A percentile compares a stretch with the other conserved stretches of the same genome.
phyloP scores from a whole-genome alignment of 2,888 invertebrate genomes.

The Zele albiditarsus region DNA sequence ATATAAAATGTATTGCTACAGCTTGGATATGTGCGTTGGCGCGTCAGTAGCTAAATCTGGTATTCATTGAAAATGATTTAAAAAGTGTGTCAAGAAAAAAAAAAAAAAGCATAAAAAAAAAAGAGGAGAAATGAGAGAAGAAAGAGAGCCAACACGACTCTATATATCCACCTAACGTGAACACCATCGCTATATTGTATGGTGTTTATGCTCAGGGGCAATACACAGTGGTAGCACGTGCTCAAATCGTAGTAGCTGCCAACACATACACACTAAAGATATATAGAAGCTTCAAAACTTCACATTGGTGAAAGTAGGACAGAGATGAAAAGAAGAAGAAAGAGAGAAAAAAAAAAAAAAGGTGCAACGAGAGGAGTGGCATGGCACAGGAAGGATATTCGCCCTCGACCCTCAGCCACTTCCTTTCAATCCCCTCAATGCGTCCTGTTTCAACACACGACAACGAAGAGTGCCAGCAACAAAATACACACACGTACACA shows the following conservation, averaged over 20 bases:
- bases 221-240: slow-evolving; percentile 65
- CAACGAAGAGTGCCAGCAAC: neutral
- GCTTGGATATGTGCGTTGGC: neutral
- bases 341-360: slow-evolving; percentile 28
- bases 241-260: slow-evolving; percentile 69
- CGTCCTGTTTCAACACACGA: slow-evolving; percentile 24
- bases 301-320: neutral
- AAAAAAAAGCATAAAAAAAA: neutral
- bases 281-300: neutral
- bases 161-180: slow-evolving; percentile 31
- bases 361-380: slow-evolving; percentile 30
- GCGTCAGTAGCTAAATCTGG: neutral
- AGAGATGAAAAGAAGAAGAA: slow-evolving; percentile 7
- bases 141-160: neutral
- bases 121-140: slow-evolving; percentile 4
- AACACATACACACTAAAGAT: slow-evolving; percentile 14
- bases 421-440: slow-evolving; percentile 54
- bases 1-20: neutral
- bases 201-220: slow-evolving; percentile 30
- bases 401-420: slow-evolving; percentile 60
- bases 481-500: neutral
- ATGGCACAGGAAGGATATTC: slow-evolving; percentile 66
- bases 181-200: slow-evolving; percentile 29
- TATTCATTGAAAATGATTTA: slow-evolving; percentile 22
- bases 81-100: neutral